Percentiles rank a stretch among this genome's conserved stretches.
These are phyloP conservation scores for Rallus limicola DNA, from an alignment of 2,113 vertebrate species.

Conservation along the genomic window DNA sequence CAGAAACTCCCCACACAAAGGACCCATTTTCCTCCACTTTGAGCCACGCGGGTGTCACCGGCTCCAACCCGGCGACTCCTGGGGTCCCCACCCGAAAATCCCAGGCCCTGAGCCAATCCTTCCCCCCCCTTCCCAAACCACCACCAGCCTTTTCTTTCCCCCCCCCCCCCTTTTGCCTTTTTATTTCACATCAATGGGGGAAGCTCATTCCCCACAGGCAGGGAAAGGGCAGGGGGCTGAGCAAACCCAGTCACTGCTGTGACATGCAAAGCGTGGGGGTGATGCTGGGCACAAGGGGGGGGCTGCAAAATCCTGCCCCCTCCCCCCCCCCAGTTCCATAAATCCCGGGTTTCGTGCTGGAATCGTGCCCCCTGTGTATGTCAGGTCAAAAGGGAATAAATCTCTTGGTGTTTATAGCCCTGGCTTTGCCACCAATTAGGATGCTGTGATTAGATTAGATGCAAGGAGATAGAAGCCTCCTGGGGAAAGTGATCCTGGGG, in stretches of 20 bases:
- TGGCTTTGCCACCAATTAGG: neutral
- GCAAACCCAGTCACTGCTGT: neutral
- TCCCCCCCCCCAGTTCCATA: neutral
- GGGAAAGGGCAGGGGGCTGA: neutral
- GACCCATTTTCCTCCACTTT: slow-evolving; percentile 41
- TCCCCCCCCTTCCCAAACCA: neutral
- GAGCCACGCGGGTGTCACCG: neutral
- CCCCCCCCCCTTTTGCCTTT: neutral
- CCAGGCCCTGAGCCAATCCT: neutral
- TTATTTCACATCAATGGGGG: neutral
- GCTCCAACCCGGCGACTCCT: slow-evolving; percentile 37
- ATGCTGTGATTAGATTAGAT: neutral
- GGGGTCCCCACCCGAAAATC: neutral
- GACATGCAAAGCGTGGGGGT: rapidly evolving
- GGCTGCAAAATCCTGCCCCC: neutral
- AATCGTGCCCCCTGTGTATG: neutral
- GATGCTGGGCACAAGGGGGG: neutral
- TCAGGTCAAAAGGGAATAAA: neutral
- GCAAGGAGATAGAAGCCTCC: neutral
- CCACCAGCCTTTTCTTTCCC: neutral
- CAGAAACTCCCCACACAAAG: slow-evolving; percentile 72
- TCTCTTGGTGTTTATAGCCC: neutral
- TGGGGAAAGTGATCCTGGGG: neutral
- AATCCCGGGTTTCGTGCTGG: neutral
- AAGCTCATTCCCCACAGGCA: rapidly evolving